A percentile compares a stretch with the other conserved stretches of the same genome.
Conservation (phyloP, 2,888 invertebrate genomes). For the Doris montereyensis region DNA sequence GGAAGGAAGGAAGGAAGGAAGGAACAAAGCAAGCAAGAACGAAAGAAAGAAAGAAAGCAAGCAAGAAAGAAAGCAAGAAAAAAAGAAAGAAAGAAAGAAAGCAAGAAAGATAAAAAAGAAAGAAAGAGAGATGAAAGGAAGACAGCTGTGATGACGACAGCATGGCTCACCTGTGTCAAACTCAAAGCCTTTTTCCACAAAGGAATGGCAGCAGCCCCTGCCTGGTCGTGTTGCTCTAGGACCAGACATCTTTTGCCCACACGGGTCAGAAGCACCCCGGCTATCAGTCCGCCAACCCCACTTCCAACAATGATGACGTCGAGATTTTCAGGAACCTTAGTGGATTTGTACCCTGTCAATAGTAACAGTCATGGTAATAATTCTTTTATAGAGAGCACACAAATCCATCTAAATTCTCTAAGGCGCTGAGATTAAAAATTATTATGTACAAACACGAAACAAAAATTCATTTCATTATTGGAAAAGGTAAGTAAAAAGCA, state of each 20-base stretch:
- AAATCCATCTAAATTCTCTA: not conserved
- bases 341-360: slow-evolving; percentile 62
- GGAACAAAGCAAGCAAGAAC: no score
- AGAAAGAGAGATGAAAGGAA: no score
- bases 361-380: not conserved
- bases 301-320: slow-evolving; percentile 73
- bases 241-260: slow-evolving; percentile 72
- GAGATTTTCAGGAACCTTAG: slow-evolving; percentile 63
- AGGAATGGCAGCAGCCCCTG: slow-evolving; percentile 74
- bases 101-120: no score
- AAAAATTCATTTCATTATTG: no score
- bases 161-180: slow-evolving; percentile 74
- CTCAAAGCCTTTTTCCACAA: slow-evolving; percentile 72
- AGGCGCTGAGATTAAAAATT: not conserved
- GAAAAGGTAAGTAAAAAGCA: no score
- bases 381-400: not conserved
- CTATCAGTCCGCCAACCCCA: slow-evolving; percentile 71
- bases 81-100: no score
- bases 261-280: slow-evolving; percentile 68
- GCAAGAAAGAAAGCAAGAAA: no score
- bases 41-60: no score
- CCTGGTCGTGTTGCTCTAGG: slow-evolving; percentile 73
- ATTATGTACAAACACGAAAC: not conserved
- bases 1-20: no score
- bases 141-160: no score